These are phyloP conservation scores for Typhlichthys subterraneus DNA, from an alignment of 2,797 vertebrate species.

Conservation along the genomic window DNA sequence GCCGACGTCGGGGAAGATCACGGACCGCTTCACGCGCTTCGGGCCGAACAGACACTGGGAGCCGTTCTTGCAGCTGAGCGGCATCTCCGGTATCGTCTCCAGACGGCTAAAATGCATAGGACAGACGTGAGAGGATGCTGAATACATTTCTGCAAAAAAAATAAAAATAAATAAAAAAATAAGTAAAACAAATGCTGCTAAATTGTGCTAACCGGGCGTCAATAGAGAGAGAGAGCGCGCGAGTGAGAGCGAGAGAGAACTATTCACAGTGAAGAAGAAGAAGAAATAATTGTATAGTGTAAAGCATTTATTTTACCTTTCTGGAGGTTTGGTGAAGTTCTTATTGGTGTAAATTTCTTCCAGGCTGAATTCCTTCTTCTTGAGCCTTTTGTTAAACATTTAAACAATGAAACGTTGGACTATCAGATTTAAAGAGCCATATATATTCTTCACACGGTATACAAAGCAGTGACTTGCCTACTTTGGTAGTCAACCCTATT, in stretches of 20 bases:
- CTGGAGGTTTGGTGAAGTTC: slow-evolving; percentile 86
- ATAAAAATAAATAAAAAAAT: too few relatives aligned
- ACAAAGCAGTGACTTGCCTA: neutral
- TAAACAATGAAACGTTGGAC: neutral
- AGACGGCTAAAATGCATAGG: slow-evolving; percentile 74
- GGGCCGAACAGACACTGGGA: slow-evolving; percentile 82
- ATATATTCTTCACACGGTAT: neutral
- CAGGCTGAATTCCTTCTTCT: slow-evolving; percentile 91
- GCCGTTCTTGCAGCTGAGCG: slow-evolving; percentile 81
- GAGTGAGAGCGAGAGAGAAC: too few relatives aligned
- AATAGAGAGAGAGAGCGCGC: too few relatives aligned
- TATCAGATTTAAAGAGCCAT: slow-evolving; percentile 11
- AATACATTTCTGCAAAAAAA: too few relatives aligned
- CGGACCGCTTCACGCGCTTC: slow-evolving; percentile 81
- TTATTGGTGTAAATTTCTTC: slow-evolving; percentile 95
- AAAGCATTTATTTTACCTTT: slow-evolving; percentile 74
- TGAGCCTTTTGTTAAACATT: slow-evolving; percentile 71
- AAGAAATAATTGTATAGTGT: neutral
- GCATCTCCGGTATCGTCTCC: slow-evolving; percentile 90
- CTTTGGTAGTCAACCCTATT: too few relatives aligned
- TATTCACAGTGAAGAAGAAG: too few relatives aligned
- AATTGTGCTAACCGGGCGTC: too few relatives aligned
- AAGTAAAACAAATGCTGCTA: too few relatives aligned
- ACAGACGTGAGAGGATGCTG: too few relatives aligned
- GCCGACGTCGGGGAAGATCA: slow-evolving; percentile 84